Percentiles rank a stretch among this genome's conserved stretches.
phyloP scores from a whole-genome alignment of 2,888 invertebrate genomes.

The Metacarcinus magister region DNA sequence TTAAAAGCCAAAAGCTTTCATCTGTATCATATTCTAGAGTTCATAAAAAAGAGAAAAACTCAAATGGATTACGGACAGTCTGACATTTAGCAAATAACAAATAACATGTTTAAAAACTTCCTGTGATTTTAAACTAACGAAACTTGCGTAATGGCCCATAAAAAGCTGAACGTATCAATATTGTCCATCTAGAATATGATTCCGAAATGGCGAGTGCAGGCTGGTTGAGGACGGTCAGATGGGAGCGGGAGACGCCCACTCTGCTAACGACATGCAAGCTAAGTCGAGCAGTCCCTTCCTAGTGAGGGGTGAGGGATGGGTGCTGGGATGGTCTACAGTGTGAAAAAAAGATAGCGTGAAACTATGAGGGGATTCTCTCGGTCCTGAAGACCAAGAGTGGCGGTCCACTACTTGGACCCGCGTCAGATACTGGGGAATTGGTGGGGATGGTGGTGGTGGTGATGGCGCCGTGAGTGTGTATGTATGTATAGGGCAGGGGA shows the following conservation, averaged over 20 bases:
- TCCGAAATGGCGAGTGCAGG: conserved; percentile 67
- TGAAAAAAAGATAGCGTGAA: background rate
- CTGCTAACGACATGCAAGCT: conserved; percentile 48
- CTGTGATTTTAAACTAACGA: background rate
- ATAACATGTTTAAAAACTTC: background rate
- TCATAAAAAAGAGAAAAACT: background rate
- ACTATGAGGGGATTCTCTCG: background rate
- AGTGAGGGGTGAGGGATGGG: conserved; percentile 46
- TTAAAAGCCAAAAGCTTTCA: conserved; percentile 51
- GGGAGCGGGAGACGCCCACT: conserved; percentile 27
- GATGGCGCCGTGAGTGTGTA: background rate
- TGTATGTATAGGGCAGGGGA: background rate
- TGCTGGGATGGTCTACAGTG: background rate
- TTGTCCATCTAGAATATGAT: conserved; percentile 73
- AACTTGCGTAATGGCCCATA: background rate
- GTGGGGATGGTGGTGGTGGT: background rate
- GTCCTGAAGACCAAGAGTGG: background rate
- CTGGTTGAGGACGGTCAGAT: conserved; percentile 54
- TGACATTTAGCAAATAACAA: background rate
- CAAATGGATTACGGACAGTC: background rate
- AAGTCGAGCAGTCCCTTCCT: conserved; percentile 64
- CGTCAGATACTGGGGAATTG: background rate
- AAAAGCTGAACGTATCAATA: background rate
- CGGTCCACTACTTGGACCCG: background rate
- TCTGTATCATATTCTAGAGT: conserved; percentile 71